phyloP scores from a whole-genome alignment of 2,797 vertebrate species.

The Manis crassicaudata region DNA sequence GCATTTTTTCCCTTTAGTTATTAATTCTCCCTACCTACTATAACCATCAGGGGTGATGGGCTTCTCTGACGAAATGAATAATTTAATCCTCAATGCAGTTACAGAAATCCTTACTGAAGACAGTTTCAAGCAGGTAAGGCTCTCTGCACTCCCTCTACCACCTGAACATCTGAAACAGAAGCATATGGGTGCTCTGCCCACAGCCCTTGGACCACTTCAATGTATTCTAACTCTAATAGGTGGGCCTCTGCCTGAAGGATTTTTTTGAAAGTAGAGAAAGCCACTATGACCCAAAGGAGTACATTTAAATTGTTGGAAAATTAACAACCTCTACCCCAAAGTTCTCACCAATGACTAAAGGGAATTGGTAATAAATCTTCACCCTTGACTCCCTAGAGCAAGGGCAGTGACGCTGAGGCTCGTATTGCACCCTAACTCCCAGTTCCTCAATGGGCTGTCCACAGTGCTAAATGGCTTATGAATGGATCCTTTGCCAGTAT shows the following conservation, averaged over 20 bases:
- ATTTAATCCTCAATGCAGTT: neutral
- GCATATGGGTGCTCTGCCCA: neutral
- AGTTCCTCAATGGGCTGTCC: fast-evolving
- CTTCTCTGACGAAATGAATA: neutral
- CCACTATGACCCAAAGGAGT: neutral
- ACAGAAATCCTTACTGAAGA: neutral
- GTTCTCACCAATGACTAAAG: neutral
- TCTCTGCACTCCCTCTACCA: neutral
- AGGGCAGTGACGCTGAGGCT: neutral
- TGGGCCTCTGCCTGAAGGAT: neutral
- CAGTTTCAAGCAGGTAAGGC: neutral
- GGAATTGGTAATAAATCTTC: neutral
- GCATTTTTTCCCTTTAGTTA: neutral
- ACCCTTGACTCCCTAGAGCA: too few species aligned
- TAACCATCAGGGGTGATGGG: neutral
- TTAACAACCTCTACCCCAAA: too few species aligned
- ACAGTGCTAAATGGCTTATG: neutral
- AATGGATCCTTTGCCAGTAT: neutral
- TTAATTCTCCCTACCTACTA: neutral
- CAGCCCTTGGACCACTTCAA: fast-evolving
- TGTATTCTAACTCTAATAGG: neutral
- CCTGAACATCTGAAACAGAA: neutral
- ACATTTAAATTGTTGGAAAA: neutral
- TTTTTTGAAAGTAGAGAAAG: neutral
- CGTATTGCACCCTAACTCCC: neutral